Evolutionary conservation across 2,113 vertebrate species (phyloP), one percentile per base, ranked within the genome.

Genomic region (Spilogale gracilis): DNA sequence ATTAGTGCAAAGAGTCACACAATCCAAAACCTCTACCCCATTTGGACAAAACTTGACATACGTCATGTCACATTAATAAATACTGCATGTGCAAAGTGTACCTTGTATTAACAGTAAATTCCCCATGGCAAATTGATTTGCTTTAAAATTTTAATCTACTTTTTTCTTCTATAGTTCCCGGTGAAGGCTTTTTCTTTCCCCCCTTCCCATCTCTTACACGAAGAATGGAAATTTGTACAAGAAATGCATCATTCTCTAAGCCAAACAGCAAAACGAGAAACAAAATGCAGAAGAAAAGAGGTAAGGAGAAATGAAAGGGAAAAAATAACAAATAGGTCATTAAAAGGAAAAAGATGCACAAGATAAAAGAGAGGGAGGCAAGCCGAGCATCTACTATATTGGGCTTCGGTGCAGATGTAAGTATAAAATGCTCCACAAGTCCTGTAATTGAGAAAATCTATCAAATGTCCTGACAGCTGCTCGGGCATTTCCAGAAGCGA

Each of bases 381-480:
- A 56, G 96, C 95, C 25, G 90, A 97, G 95, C 95, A 86, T 98
- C 96, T 97, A 14, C 32, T 96, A 65, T 96, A 98, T 98, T 96
- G 98, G 98, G 97, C 98, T 98, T 97, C 0, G 32, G 98, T 97
- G 98, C 16, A 98, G 98, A 98, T 99, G 98, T 99, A 99, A 99
- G 99, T 99, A 98, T 99, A 99, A 99, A 99, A 99, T 98, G 99
- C 98, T 99, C 99, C 99, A 99, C 99, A 99, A 99, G 99, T 98
- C 98, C 98, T 99, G 99, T 99, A 99, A 99, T 99, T 99, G 99
- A 99, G 98, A 98, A 98, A 98, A 99, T 99, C 99, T 98, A 99
- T 99, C 99, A 99, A 98, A 98, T 91, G 98, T 98, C 98, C 97
- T 99, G 99, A 99, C 99, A 99, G 99, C 98, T 99, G 98, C 98